These are phyloP conservation scores for Caprella mutica DNA, from an alignment of 2,888 invertebrate species.

Conservation along the genomic window DNA sequence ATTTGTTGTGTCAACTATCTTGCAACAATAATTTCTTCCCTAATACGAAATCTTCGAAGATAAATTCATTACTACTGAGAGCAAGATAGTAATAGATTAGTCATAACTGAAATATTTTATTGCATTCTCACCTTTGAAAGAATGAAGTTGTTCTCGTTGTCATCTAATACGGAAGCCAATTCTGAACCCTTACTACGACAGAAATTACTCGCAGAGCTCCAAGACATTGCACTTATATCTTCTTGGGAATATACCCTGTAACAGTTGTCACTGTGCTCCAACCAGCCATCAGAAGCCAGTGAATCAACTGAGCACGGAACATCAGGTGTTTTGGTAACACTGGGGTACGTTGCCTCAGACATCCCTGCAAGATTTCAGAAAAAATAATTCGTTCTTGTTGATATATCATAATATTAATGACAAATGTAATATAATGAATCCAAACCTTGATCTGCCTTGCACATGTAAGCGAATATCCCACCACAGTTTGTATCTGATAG, in stretches of 20 bases:
- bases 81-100: no score
- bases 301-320: not conserved
- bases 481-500: no score
- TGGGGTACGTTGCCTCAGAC: no score
- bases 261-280: slow-evolving; percentile 12
- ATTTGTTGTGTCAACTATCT: no score
- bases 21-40: not conserved
- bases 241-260: slow-evolving; percentile 17
- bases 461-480: no score
- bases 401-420: no score
- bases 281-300: slow-evolving; percentile 11
- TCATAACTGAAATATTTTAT: no score
- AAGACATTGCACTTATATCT: slow-evolving; percentile 3
- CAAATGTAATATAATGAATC: no score
- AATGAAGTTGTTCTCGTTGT: slow-evolving; percentile 21
- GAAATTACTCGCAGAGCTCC: slow-evolving; percentile 1
- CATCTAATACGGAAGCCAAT: slow-evolving; percentile 15
- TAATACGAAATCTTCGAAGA: not conserved
- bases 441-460: no score
- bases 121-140: slow-evolving; percentile 17
- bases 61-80: no score
- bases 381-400: no score
- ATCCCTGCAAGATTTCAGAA: no score
- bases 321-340: slow-evolving; percentile 4
- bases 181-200: slow-evolving; percentile 12